Evolutionary conservation across 2,888 invertebrate species (phyloP).

Genomic region (Cataglyphis rosenhaueri): DNA sequence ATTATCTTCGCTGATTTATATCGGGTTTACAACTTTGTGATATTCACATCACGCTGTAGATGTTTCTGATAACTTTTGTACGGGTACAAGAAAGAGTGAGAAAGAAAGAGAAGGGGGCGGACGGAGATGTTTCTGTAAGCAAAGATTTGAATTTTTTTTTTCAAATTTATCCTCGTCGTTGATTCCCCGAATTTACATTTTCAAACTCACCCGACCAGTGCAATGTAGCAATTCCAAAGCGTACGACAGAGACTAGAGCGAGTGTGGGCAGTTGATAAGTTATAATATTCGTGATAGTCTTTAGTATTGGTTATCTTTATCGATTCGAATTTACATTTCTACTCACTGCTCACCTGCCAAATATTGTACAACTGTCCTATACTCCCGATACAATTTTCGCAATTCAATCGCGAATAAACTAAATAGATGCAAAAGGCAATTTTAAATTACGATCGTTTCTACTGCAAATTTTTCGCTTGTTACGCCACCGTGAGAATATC

Average conservation of each 20-base stretch:
- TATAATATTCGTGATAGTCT: constrained; percentile 37
- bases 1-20: constrained; percentile 49
- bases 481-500: constrained; percentile 9
- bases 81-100: neutral
- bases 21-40: constrained; percentile 40
- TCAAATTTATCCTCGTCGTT: constrained; percentile 28
- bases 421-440: neutral
- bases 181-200: constrained; percentile 46
- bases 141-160: constrained; percentile 6
- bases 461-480: neutral
- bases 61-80: constrained; percentile 33
- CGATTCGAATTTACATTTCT: constrained; percentile 48
- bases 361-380: neutral
- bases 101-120: neutral
- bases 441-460: constrained; percentile 12
- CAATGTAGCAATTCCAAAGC: constrained; percentile 33
- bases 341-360: constrained; percentile 31
- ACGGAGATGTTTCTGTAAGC: neutral
- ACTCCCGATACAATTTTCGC: neutral
- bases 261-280: constrained; percentile 40
- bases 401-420: constrained; percentile 24
- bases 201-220: constrained; percentile 40
- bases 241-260: constrained; percentile 34
- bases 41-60: constrained; percentile 43
- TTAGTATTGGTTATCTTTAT: constrained; percentile 37